These are phyloP conservation scores for Ophion ellenae DNA, from an alignment of 2,888 invertebrate species.

Conservation along the genomic window DNA sequence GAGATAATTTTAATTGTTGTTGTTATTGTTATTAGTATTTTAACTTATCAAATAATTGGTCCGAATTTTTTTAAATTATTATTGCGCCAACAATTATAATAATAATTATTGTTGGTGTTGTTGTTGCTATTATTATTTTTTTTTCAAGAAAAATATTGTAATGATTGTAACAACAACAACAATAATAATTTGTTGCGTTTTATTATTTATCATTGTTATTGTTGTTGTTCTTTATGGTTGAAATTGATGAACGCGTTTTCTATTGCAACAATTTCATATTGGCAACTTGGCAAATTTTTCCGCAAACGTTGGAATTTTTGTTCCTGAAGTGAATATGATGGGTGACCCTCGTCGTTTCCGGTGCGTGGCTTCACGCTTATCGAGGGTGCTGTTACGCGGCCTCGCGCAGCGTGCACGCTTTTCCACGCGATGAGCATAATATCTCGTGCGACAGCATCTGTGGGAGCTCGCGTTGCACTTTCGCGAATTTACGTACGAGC, in stretches of 20 bases:
- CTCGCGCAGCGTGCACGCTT: conserved; percentile 11
- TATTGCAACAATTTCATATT: neutral
- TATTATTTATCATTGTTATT: too few relatives aligned
- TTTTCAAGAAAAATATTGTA: too few relatives aligned
- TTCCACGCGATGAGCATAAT: conserved; percentile 11
- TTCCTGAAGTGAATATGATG: conserved; percentile 3
- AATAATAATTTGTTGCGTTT: too few relatives aligned
- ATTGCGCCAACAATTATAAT: too few relatives aligned
- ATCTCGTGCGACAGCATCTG: neutral
- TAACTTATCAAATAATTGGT: too few relatives aligned
- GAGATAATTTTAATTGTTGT: too few relatives aligned
- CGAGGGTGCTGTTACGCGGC: conserved; percentile 44
- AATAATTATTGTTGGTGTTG: too few relatives aligned
- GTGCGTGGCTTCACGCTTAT: conserved; percentile 50
- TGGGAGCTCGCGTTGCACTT: conserved; percentile 6
- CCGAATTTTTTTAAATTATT: too few relatives aligned
- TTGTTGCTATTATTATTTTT: neutral
- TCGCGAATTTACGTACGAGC: conserved; percentile 6
- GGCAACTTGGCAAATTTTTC: conserved; percentile 14
- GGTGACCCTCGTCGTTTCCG: conserved; percentile 26
- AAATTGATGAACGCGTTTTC: neutral
- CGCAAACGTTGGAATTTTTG: conserved; percentile 4
- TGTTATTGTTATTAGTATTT: too few relatives aligned
- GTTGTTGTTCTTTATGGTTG: neutral
- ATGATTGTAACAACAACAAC: too few relatives aligned